These are phyloP conservation scores for Semnopithecus entellus DNA, from an alignment of 2,113 vertebrate species.

Conservation along the genomic window DNA sequence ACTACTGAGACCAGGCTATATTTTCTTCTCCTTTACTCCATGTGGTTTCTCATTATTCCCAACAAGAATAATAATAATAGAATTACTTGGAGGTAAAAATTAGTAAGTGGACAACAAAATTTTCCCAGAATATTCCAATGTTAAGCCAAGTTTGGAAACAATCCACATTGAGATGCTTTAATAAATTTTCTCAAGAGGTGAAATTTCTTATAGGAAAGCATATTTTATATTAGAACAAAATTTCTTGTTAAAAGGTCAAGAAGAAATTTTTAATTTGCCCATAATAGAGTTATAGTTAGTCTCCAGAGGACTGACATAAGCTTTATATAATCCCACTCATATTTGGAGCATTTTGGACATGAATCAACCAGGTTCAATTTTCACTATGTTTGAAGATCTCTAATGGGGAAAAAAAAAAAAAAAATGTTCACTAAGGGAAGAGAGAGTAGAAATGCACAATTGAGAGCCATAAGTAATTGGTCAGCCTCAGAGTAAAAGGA, in stretches of 20 bases:
- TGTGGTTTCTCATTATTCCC: neutral
- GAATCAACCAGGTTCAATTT: neutral
- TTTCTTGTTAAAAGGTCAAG: neutral
- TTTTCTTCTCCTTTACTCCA: fast-evolving
- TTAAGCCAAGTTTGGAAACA: neutral
- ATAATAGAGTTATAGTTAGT: neutral
- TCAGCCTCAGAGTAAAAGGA: neutral
- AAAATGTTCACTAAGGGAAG: fast-evolving
- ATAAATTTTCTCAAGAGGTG: neutral
- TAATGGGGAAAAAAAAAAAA: too few relatives aligned
- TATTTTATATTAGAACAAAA: neutral
- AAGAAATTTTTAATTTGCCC: neutral
- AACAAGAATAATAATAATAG: neutral
- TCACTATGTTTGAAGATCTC: neutral
- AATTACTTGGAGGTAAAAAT: neutral
- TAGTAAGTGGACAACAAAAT: neutral
- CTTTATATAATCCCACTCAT: neutral
- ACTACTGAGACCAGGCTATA: neutral
- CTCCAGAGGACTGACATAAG: neutral
- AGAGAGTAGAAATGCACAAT: neutral
- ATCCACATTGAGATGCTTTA: neutral
- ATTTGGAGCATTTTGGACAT: neutral
- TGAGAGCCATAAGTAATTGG: neutral
- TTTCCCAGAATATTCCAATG: neutral
- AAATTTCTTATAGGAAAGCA: neutral